phyloP scores from a whole-genome alignment of 2,888 invertebrate genomes.

The Corbicula japonica region DNA sequence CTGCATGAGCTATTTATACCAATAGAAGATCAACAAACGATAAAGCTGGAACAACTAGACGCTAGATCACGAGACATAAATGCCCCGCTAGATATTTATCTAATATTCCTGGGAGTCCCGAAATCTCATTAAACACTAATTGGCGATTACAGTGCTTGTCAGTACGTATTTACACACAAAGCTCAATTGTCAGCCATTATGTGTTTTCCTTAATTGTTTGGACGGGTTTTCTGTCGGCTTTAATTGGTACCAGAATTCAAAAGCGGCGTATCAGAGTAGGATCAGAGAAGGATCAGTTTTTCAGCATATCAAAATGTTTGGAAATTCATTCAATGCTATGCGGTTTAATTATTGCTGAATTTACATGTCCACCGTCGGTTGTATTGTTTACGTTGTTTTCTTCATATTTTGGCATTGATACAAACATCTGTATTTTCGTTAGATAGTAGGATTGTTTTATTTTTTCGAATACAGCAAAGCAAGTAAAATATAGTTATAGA shows the following conservation, averaged over 20 bases:
- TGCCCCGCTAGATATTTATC: conserved; percentile 21
- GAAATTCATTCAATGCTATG: neutral
- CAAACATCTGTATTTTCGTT: neutral
- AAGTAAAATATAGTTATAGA: no score
- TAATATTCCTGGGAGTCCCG: conserved; percentile 19
- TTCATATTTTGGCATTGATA: neutral
- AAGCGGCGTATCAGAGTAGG: conserved; percentile 13
- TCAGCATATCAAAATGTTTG: no score
- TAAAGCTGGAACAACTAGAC: no score
- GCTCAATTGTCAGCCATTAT: conserved; percentile 24
- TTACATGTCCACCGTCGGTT: neutral
- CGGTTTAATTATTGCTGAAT: neutral
- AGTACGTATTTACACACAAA: conserved; percentile 41
- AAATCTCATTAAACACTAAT: conserved; percentile 46
- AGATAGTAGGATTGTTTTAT: neutral
- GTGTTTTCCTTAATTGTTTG: conserved; percentile 30
- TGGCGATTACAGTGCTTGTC: conserved; percentile 49
- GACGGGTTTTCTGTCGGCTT: conserved; percentile 18
- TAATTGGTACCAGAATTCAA: conserved; percentile 25
- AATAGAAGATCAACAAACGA: no score
- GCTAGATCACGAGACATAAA: no score
- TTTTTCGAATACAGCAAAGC: no score
- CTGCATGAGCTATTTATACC: no score
- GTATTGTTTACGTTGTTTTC: neutral
- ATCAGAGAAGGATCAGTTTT: neutral